Evolutionary conservation across 2,113 vertebrate genomes (phyloP).

Genomic region (Albula glossodonta): DNA sequence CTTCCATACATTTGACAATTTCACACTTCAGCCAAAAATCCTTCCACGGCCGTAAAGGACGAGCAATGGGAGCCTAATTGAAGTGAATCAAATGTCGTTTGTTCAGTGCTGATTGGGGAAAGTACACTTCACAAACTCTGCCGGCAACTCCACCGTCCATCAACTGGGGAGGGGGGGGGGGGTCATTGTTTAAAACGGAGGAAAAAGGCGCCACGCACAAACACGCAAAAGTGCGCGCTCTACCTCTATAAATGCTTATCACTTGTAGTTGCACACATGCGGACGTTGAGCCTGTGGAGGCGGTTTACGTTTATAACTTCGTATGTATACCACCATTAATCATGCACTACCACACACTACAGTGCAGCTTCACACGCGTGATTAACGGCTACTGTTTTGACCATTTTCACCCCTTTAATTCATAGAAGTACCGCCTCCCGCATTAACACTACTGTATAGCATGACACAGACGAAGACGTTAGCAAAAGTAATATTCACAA

Average conservation of each 20-base stretch:
- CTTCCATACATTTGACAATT: too few species aligned
- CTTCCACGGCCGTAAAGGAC: too few species aligned
- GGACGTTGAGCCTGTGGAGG: too few species aligned
- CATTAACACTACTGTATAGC: background rate
- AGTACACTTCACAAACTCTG: background rate
- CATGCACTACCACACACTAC: background rate
- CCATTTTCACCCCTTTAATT: background rate
- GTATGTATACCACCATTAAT: background rate
- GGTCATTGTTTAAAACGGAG: conserved; percentile 1
- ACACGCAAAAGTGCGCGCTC: conserved; percentile 18
- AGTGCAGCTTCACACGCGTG: too few species aligned
- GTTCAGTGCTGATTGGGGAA: background rate
- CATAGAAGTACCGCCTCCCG: background rate
- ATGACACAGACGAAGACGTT: background rate
- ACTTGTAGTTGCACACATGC: background rate
- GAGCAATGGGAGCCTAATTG: too few species aligned
- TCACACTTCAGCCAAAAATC: too few species aligned
- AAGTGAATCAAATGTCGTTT: too few species aligned
- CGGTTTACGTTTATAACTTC: background rate
- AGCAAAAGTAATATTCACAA: background rate
- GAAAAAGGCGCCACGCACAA: conserved; percentile 19
- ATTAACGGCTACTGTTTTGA: background rate
- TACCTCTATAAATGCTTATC: background rate
- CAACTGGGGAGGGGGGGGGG: background rate
- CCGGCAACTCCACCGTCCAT: background rate